Conservation (phyloP, 2,888 invertebrate genomes). For the Ferdinandea cuprea region DNA sequence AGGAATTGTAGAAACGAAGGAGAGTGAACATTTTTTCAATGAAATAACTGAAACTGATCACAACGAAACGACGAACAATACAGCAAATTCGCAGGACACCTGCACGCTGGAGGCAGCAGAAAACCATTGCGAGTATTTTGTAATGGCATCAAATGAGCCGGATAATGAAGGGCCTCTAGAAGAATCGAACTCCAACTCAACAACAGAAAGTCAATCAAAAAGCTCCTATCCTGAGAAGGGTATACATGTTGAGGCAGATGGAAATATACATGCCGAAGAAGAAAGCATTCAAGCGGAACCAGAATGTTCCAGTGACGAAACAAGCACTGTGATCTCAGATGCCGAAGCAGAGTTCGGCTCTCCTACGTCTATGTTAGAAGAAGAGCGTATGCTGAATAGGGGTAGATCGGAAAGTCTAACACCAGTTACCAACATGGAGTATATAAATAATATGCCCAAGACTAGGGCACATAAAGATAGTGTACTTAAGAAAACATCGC, state of each 20-base stretch:
- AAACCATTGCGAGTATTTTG: background rate
- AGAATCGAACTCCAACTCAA: constrained; percentile 29
- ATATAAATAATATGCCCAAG: background rate
- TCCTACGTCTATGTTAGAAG: constrained; percentile 77
- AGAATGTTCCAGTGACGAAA: constrained; percentile 76
- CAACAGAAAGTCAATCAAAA: constrained; percentile 4
- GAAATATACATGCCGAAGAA: constrained; percentile 6
- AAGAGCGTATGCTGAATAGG: constrained; percentile 74
- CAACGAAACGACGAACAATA: background rate
- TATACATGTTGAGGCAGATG: constrained; percentile 18
- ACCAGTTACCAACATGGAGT: constrained; percentile 23
- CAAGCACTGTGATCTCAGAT: constrained; percentile 77
- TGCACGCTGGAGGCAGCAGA: background rate
- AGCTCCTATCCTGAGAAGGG: constrained; percentile 1
- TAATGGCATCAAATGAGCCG: background rate
- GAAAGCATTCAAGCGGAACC: constrained; percentile 11
- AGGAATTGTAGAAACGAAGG: constrained; percentile 23
- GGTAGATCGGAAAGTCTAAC: constrained; percentile 22
- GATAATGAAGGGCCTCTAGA: constrained; percentile 16
- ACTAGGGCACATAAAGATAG: constrained; percentile 5
- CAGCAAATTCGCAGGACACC: constrained; percentile 1
- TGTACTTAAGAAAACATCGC: constrained; percentile 22
- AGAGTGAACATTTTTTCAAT: constrained; percentile 20
- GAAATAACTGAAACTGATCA: constrained; percentile 33
- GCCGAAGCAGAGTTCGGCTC: constrained; percentile 78